Conservation (phyloP, 1,140 invertebrate genomes). For the Bursaphelenchus mucronatus region DNA sequence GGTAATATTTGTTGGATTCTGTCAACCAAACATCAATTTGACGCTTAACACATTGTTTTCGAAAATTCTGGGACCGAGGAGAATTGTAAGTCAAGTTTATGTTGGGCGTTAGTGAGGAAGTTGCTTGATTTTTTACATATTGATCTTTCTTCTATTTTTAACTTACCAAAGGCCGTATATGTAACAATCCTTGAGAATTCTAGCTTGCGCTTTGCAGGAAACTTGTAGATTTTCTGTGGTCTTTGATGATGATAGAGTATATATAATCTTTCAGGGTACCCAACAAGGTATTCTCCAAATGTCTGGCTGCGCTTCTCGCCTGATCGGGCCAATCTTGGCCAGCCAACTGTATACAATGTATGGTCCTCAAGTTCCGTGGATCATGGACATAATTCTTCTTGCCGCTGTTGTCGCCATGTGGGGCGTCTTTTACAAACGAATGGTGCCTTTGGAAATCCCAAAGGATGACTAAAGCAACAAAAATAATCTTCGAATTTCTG, state of each 20-base stretch:
- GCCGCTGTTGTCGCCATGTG: constrained; percentile 7
- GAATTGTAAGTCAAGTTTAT: neutral
- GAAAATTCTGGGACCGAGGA: constrained; percentile 33
- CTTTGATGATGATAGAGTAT: no score
- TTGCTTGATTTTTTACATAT: no score
- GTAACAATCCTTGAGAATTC: no score
- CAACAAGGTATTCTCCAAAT: constrained; percentile 51
- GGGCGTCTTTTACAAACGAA: constrained; percentile 12
- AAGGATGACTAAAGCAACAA: neutral
- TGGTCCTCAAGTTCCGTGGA: constrained; percentile 16
- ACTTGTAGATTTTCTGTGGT: no score
- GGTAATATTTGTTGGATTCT: constrained; percentile 24
- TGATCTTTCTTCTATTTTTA: no score
- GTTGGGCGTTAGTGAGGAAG: no score
- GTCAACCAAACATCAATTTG: constrained; percentile 29
- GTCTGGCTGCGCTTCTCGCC: constrained; percentile 31
- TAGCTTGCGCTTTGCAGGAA: no score
- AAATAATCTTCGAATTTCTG: no score
- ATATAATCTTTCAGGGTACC: constrained; percentile 35
- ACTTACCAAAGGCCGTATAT: no score
- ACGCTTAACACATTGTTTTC: constrained; percentile 31
- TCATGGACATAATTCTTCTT: constrained; percentile 14
- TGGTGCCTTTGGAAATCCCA: constrained; percentile 19
- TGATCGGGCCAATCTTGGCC: constrained; percentile 33
- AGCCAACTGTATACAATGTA: constrained; percentile 9